Evolutionary conservation across 2,113 vertebrate genomes (phyloP).

Genomic region (Perca flavescens): DNA sequence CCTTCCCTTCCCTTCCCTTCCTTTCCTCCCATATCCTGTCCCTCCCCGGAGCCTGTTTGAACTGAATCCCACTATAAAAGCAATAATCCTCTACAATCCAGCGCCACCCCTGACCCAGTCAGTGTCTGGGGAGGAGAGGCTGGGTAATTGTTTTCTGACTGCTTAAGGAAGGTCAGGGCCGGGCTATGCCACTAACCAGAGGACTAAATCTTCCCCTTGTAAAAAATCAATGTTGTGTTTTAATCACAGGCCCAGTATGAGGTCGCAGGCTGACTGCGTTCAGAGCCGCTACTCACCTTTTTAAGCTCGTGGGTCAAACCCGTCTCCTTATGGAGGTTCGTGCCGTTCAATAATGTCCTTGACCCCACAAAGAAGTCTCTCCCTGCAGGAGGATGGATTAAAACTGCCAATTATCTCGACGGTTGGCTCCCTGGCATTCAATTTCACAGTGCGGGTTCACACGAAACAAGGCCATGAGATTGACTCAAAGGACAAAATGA

Average conservation of each 20-base stretch:
- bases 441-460: slow-evolving; percentile 13
- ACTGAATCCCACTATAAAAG: slow-evolving; percentile 64
- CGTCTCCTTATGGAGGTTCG: not conserved
- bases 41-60: slow-evolving; percentile 47
- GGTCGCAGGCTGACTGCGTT: not conserved
- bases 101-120: slow-evolving; percentile 60
- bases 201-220: slow-evolving; percentile 43
- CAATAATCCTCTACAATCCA: slow-evolving; percentile 71
- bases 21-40: slow-evolving; percentile 14
- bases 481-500: not conserved
- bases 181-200: not conserved
- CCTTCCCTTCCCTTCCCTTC: slow-evolving; percentile 1
- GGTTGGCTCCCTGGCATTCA: not conserved
- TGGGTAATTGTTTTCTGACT: slow-evolving; percentile 73
- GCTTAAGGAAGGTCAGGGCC: slow-evolving; percentile 55
- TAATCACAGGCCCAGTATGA: slow-evolving; percentile 45
- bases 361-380: slow-evolving; percentile 1
- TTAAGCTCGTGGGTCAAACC: slow-evolving; percentile 9
- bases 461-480: slow-evolving; percentile 20
- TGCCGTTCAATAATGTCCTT: slow-evolving; percentile 11
- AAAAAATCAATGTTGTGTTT: slow-evolving; percentile 65
- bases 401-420: slow-evolving; percentile 37
- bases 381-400: slow-evolving; percentile 13
- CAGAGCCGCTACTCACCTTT: not conserved
- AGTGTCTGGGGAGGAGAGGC: slow-evolving; percentile 54